A percentile compares a stretch with the other conserved stretches of the same genome.
These are phyloP conservation scores for Sphaeridia pumilis DNA, from an alignment of 2,888 invertebrate species.

Conservation along the genomic window DNA sequence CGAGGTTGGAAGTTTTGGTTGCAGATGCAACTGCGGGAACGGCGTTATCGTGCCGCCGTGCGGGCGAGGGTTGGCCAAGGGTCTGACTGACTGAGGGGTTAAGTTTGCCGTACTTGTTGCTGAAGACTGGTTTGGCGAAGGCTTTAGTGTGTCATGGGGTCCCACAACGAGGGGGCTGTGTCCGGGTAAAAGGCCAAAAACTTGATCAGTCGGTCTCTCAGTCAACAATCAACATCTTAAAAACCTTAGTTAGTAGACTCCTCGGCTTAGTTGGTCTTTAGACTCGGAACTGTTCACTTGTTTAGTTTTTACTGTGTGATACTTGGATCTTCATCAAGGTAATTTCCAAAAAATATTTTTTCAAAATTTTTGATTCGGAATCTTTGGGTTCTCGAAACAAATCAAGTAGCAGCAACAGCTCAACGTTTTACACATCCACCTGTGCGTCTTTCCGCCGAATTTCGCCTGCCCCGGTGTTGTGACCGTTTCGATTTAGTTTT, in stretches of 20 bases:
- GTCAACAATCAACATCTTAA: constrained; percentile 37
- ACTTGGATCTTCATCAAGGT: constrained; percentile 12
- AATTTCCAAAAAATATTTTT: constrained; percentile 6
- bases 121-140: constrained; percentile 26
- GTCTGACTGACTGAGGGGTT: not conserved
- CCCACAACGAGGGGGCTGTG: constrained; percentile 35
- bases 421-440: too few species aligned
- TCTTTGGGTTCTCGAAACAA: not conserved
- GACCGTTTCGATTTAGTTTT: too few species aligned
- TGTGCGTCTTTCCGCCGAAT: too few species aligned
- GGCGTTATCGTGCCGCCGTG: too few species aligned
- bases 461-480: too few species aligned
- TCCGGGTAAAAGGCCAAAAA: constrained; percentile 37
- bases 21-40: too few species aligned
- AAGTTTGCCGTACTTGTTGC: too few species aligned
- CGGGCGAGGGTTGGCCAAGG: constrained; percentile 1
- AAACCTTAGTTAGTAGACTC: constrained; percentile 37
- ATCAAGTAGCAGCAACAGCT: too few species aligned
- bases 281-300: constrained; percentile 29
- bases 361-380: not conserved
- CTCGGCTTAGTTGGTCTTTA: constrained; percentile 33
- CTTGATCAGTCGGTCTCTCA: constrained; percentile 35
- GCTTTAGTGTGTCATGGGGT: constrained; percentile 36
- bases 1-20: not conserved
- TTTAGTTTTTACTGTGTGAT: constrained; percentile 11